Evolutionary conservation across 2,113 vertebrate species (phyloP).

Genomic region (Myrmecophaga tridactyla): DNA sequence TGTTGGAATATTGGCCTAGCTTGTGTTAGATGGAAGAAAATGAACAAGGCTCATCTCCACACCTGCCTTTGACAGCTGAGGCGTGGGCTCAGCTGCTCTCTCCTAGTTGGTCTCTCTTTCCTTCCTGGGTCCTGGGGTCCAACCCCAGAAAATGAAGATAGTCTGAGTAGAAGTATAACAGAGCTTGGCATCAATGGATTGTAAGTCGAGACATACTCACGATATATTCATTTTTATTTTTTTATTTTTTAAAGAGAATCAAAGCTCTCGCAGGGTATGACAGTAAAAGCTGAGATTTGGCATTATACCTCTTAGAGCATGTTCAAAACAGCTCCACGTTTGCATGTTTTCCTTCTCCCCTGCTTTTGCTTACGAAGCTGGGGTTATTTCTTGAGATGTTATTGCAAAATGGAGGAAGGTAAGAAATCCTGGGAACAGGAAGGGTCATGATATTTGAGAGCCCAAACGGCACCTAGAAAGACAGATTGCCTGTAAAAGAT

Average conservation of each 20-base stretch:
- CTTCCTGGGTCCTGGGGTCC: neutral
- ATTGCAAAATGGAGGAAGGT: neutral
- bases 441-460: neutral
- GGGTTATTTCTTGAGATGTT: neutral
- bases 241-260: neutral
- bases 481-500: neutral
- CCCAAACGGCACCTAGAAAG: neutral
- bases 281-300: neutral
- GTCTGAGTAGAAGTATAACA: neutral
- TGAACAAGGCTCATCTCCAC: neutral
- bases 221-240: neutral
- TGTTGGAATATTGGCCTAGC: neutral
- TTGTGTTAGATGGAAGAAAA: neutral
- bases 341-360: neutral
- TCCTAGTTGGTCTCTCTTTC: neutral
- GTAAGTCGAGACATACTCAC: too few relatives aligned
- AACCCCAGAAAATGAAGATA: neutral
- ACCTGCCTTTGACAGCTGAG: too few relatives aligned
- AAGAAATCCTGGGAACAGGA: neutral
- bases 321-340: neutral
- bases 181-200: neutral
- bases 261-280: neutral
- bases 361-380: neutral
- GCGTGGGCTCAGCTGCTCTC: neutral
- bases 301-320: neutral